Evolutionary conservation across 2,888 invertebrate genomes (phyloP), one percentile per base, ranked within the genome.

Genomic region (Hipparchia semele): DNA sequence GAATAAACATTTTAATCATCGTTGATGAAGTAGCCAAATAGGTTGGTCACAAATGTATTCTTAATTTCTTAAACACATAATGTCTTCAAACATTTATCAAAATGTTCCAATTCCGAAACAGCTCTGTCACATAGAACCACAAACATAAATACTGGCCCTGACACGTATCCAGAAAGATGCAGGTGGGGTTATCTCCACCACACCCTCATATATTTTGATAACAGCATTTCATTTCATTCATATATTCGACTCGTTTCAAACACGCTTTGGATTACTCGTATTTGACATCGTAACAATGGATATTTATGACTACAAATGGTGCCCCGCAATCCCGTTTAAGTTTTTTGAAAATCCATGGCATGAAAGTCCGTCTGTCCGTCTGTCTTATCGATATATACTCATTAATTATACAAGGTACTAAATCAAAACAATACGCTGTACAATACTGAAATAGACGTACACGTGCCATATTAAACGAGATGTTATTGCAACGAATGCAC

Each of bases 191-290:
- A 73, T 71, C 73, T 62, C 56, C 69, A 39, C 53, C 58, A 70
- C 39, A 53, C 62, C 72, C 69, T 69, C 46, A 58, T 66, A 70
- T 66, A 49, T 58, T 69, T 67, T 72, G 62, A 67, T 74, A 74
- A 72, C 66, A n/a, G 66, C 12, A 65, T 74, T 72, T 59, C 53
- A 49, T 61, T 67, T 68, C 65, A 64, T 71, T 54, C 59, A 71
- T 62, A 67, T 4, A 56, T 67, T 61, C 60, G 60, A n/a, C 12
- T 51, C 51, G 13, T 64, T 64, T 8, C 13, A 13, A 49, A 64
- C 49, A 8, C 51, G 13, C 6, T 23, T 4, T 39, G 39, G 39
- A 39, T 39, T 39, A 39, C 39, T 39, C 39, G 39, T 39, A 39
- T 39, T 39, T 39, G 39, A 5, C 39, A 39, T 5, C 39, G 39